Conservation (phyloP, 2,888 invertebrate species). For the Sarcophaga rosellei region DNA sequence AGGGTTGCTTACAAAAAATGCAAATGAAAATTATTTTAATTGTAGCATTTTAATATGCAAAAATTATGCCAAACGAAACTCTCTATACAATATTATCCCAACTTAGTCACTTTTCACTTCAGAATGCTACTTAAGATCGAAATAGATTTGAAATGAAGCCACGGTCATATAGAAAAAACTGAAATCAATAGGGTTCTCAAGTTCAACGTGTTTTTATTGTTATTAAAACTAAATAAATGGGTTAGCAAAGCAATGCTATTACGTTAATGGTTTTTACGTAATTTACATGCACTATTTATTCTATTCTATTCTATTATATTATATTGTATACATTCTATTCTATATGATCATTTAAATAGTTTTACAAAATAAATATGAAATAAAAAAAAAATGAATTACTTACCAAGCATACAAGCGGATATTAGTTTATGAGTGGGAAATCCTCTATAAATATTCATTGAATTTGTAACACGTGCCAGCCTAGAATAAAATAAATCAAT, state of each 20-base stretch:
- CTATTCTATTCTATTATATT: constrained; percentile 18
- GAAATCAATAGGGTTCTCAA: neutral
- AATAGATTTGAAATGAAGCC: neutral
- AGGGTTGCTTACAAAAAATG: neutral
- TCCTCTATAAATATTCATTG: constrained; percentile 37
- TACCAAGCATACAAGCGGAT: constrained; percentile 18
- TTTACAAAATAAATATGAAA: neutral
- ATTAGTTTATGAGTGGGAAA: constrained; percentile 16
- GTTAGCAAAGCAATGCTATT: neutral
- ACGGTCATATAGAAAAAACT: neutral
- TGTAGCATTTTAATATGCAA: constrained; percentile 41
- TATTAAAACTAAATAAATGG: neutral
- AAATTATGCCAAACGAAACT: neutral
- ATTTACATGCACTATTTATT: constrained; percentile 36
- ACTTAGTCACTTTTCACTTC: neutral
- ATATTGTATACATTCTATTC: neutral
- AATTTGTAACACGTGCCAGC: constrained; percentile 19
- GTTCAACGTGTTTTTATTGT: neutral
- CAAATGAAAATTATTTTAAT: constrained; percentile 47
- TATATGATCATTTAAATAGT: too few species aligned
- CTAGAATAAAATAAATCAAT: neutral
- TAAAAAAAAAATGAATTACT: neutral
- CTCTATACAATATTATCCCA: neutral
- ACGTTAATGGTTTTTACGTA: constrained; percentile 39
- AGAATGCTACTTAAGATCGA: neutral